Percentiles rank a stretch among this genome's conserved stretches.
phyloP scores from a whole-genome alignment of 2,797 vertebrate genomes.

The Heliangelus exortis region DNA sequence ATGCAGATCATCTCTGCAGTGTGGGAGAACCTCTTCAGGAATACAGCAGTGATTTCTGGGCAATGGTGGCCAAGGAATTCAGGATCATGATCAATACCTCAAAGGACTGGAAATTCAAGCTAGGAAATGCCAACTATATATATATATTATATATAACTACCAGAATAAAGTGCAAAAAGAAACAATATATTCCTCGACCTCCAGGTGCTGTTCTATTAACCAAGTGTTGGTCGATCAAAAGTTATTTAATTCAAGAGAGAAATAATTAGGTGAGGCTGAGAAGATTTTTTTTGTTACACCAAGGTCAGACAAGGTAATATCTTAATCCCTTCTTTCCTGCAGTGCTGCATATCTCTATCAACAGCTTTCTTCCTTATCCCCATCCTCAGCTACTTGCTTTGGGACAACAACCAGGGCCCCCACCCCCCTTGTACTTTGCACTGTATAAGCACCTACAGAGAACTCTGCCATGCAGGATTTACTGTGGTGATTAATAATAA shows the following conservation, averaged over 20 bases:
- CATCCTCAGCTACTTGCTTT: background rate
- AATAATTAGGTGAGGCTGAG: background rate
- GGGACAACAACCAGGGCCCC: background rate
- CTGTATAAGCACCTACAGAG: background rate
- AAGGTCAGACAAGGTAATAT: background rate
- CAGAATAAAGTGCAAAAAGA: background rate
- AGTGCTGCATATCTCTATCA: rapidly evolving
- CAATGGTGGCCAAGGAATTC: background rate
- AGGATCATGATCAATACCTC: background rate
- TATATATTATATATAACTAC: background rate
- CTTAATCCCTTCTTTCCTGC: background rate
- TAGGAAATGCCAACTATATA: background rate
- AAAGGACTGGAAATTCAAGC: background rate
- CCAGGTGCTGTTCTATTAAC: background rate
- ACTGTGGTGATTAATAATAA: background rate
- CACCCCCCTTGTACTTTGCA: background rate
- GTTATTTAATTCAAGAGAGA: background rate
- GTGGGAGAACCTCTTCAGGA: background rate
- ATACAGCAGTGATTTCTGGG: background rate
- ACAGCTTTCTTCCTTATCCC: background rate
- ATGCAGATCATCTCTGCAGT: rapidly evolving
- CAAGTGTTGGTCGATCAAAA: background rate
- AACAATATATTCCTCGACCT: background rate
- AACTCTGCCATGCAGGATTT: background rate
- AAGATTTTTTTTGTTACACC: background rate